Conservation (phyloP, 1,140 invertebrate species). For the Augochlora pura region DNA sequence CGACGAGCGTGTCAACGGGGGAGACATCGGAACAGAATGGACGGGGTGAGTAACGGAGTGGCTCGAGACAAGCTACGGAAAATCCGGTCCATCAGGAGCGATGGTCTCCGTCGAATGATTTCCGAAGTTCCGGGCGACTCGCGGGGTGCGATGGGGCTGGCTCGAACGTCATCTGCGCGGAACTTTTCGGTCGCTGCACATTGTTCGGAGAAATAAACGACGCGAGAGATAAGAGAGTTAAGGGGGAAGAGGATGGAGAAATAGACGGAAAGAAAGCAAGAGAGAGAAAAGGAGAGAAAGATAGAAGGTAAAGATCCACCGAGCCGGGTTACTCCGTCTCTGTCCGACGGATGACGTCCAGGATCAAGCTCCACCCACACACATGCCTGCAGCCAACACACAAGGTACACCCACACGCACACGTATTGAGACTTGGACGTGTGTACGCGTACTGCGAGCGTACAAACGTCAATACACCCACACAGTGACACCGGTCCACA, state of each 20-base stretch:
- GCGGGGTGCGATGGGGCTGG: conserved; percentile 3
- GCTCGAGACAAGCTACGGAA: not conserved
- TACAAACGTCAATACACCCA: conserved; percentile 25
- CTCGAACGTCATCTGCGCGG: conserved; percentile 53
- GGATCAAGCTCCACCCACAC: conserved; percentile 65
- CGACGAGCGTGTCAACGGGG: not conserved
- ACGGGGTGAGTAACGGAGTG: not conserved
- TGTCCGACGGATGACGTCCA: conserved; percentile 64
- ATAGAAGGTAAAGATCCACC: conserved; percentile 26
- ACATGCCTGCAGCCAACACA: conserved; percentile 46
- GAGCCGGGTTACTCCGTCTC: conserved; percentile 37
- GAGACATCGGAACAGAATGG: not conserved
- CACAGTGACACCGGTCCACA: conserved; percentile 6
- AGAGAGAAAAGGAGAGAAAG: conserved; percentile 31
- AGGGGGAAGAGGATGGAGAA: conserved; percentile 16
- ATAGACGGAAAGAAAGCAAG: too few species aligned
- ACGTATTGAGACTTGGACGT: not conserved
- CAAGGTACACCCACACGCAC: conserved; percentile 28
- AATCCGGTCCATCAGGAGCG: not conserved
- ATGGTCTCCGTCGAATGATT: conserved; percentile 7
- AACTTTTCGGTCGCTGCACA: conserved; percentile 65
- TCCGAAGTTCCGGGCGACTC: conserved; percentile 17
- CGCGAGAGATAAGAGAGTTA: conserved; percentile 18
- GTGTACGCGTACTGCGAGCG: not conserved
- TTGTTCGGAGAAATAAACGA: conserved; percentile 42